Percentiles rank a stretch among this genome's conserved stretches.
These are phyloP conservation scores for Sarcoramphus papa DNA, from an alignment of 2,797 vertebrate species.

Conservation along the genomic window DNA sequence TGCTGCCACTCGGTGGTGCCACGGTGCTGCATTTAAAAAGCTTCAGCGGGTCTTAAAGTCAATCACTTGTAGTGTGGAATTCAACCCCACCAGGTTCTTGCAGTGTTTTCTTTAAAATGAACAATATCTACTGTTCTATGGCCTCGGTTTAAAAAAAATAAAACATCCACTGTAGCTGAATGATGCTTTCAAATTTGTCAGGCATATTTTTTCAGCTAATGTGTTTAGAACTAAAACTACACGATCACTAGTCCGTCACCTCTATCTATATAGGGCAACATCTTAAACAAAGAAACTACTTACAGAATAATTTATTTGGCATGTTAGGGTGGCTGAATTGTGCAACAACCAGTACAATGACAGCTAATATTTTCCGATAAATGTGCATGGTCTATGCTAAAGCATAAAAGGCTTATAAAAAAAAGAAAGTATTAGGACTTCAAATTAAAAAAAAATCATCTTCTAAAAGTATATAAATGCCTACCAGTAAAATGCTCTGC, in stretches of 20 bases:
- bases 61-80: accelerated
- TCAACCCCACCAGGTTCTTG: background rate
- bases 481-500: background rate
- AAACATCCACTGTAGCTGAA: background rate
- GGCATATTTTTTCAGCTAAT: background rate
- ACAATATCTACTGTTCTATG: background rate
- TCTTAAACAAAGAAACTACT: background rate
- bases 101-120: background rate
- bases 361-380: background rate
- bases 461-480: background rate
- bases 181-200: background rate
- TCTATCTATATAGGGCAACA: background rate
- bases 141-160: background rate
- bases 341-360: background rate
- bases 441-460: background rate
- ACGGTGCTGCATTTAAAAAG: background rate
- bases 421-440: background rate
- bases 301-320: background rate
- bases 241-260: background rate
- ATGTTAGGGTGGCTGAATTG: background rate
- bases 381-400: background rate
- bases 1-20: conserved; percentile 44
- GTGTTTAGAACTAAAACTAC: background rate
- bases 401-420: background rate
- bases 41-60: background rate